Evolutionary conservation across 2,113 vertebrate genomes (phyloP), one percentile per base, ranked within the genome.

Genomic region (Chascanopsetta lugubris): DNA sequence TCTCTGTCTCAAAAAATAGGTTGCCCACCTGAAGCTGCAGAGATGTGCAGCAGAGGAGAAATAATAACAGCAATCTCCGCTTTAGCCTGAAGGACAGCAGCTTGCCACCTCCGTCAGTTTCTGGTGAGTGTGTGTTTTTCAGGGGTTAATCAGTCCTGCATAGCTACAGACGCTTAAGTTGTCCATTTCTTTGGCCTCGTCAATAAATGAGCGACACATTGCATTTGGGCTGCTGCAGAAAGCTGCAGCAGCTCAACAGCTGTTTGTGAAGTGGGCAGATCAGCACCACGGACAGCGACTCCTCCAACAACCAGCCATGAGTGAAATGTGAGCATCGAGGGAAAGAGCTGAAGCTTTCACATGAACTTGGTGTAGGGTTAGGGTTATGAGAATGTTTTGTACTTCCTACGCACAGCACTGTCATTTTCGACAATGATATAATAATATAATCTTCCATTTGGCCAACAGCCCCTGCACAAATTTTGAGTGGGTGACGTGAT

Each of bases 401-500:
- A 63, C 27, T 57, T 47, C n/a, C n/a, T n/a, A n/a, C n/a, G n/a
- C 38, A 51, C 38, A 32, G 25, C 40, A 7, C 27, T 46, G n/a
- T 17, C 18, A 27, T 42, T 25, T 48, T 34, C 3, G 6, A 29
- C 22, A 32, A 20, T 43, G 20, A 54, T 12, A 36, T 36, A 56
- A 60, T 30, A 43, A 58, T 38, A 12, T 36, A 45, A 42, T 25
- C 50, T 51, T 60, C 56, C 13, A n/a, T 63, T 60, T 84, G 79
- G 79, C 77, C 57, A 55, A 71, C 53, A 61, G 64, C 32, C n/a
- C 40, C 29, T 75, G 75, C 73, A 80, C 83, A 80, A 81, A 84
- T 84, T 84, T 81, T 87, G 84, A 73, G 88, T 86, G 86, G 88
- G 88, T 72, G 85, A 86, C 1, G 77, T 85, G 85, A 86, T 1